Conservation (phyloP, 2,797 vertebrate genomes). For the Danio jaintianensis region DNA sequence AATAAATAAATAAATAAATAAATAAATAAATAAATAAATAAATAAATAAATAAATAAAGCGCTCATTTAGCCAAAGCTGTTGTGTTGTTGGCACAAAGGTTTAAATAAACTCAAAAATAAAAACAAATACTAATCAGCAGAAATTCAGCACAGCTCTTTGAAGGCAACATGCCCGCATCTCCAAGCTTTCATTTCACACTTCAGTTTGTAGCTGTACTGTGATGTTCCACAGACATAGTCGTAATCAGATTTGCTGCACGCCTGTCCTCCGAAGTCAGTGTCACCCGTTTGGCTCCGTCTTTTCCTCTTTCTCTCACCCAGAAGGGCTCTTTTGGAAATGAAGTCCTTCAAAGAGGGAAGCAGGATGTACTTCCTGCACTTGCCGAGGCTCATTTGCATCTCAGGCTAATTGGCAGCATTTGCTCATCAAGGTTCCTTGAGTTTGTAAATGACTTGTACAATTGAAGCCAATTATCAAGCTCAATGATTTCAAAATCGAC, state of each 20-base stretch:
- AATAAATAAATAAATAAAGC: no score
- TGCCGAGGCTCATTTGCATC: conserved; percentile 51
- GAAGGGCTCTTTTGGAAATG: conserved; percentile 23
- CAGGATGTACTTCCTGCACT: conserved; percentile 40
- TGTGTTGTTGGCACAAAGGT: no score
- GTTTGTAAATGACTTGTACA: conserved; percentile 60
- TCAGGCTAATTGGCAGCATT: conserved; percentile 52
- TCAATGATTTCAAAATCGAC: conserved; percentile 62
- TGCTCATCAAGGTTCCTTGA: conserved; percentile 57
- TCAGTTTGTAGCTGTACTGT: conserved; percentile 15
- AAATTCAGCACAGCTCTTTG: conserved; percentile 35
- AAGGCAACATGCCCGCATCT: conserved; percentile 14
- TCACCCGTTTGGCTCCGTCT: conserved; percentile 8
- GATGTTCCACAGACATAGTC: conserved; percentile 34
- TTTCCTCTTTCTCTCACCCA: not conserved
- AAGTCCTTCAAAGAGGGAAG: conserved; percentile 15
- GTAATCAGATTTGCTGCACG: conserved; percentile 30
- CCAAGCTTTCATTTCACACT: conserved; percentile 39
- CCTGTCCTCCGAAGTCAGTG: conserved; percentile 27
- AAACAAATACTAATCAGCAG: not conserved
- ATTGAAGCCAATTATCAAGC: conserved; percentile 66
- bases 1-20: no score
- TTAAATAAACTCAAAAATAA: no score
- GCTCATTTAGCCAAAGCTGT: no score
- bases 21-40: no score